These are phyloP conservation scores for Cherax destructor DNA, from an alignment of 1,140 invertebrate species.

Conservation along the genomic window DNA sequence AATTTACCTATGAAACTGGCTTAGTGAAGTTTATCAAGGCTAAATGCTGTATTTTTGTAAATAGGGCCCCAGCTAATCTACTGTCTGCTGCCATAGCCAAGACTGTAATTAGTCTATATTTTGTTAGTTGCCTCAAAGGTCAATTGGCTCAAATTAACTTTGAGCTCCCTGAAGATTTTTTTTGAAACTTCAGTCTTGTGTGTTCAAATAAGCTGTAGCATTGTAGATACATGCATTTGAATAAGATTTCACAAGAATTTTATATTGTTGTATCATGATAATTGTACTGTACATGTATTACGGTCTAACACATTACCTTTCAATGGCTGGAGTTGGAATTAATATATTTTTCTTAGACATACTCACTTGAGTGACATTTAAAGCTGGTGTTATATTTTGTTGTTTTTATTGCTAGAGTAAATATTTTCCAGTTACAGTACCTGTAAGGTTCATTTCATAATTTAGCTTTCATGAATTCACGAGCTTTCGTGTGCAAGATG, in stretches of 20 bases:
- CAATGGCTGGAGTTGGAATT: constrained; percentile 7
- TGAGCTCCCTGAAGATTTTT: neutral
- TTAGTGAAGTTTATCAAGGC: constrained; percentile 10
- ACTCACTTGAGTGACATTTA: constrained; percentile 34
- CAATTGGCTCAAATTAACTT: neutral
- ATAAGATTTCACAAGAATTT: constrained; percentile 51
- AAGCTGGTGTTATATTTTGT: constrained; percentile 25
- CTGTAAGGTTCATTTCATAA: constrained; percentile 11
- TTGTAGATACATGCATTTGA: constrained; percentile 32
- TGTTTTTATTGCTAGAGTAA: constrained; percentile 1
- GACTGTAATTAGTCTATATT: constrained; percentile 17
- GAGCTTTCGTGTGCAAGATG: neutral
- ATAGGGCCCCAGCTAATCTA: neutral
- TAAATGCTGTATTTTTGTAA: constrained; percentile 21
- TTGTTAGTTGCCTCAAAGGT: neutral
- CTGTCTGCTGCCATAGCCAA: constrained; percentile 32
- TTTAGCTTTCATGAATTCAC: neutral
- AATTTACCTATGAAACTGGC: constrained; percentile 8
- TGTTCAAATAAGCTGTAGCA: constrained; percentile 40
- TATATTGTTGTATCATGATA: constrained; percentile 15
- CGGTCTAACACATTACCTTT: constrained; percentile 40
- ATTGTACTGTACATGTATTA: constrained; percentile 21
- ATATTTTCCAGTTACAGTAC: constrained; percentile 22
- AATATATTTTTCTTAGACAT: constrained; percentile 9
- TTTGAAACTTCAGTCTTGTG: constrained; percentile 36